Evolutionary conservation across 2,113 vertebrate genomes (phyloP).

Genomic region (Calidris pygmaea): DNA sequence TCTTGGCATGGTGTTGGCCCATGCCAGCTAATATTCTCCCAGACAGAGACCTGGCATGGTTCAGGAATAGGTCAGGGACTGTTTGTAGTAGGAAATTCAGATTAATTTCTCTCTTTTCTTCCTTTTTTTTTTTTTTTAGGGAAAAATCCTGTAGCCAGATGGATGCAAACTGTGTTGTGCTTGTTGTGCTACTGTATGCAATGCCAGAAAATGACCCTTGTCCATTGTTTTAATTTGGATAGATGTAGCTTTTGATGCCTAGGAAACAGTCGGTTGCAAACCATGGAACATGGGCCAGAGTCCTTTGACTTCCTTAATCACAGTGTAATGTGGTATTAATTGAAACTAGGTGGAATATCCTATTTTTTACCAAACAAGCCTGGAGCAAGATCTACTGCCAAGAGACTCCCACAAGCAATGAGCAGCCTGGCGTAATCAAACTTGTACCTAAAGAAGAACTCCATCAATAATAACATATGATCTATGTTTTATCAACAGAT

Average conservation of each 20-base stretch:
- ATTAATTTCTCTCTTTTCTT: background rate
- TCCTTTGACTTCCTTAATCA: background rate
- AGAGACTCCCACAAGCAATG: background rate
- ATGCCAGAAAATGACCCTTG: background rate
- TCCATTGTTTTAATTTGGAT: background rate
- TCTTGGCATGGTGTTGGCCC: background rate
- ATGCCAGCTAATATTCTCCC: background rate
- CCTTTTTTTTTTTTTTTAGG: background rate
- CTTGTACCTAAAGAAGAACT: background rate
- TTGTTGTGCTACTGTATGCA: background rate
- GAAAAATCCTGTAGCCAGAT: background rate
- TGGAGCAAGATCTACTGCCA: background rate
- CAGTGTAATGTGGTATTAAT: background rate
- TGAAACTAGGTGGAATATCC: background rate
- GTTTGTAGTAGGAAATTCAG: background rate
- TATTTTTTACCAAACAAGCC: background rate
- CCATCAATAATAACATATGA: background rate
- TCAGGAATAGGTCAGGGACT: conserved; percentile 16
- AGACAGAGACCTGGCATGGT: background rate
- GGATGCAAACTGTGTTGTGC: background rate
- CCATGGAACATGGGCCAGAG: background rate
- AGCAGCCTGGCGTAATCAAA: background rate
- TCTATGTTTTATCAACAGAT: background rate
- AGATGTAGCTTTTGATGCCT: background rate
- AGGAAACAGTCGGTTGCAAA: background rate